Percentiles rank a stretch among this genome's conserved stretches.
These are phyloP conservation scores for Liparis tanakae DNA, from an alignment of 2,797 vertebrate genomes.

Conservation along the genomic window DNA sequence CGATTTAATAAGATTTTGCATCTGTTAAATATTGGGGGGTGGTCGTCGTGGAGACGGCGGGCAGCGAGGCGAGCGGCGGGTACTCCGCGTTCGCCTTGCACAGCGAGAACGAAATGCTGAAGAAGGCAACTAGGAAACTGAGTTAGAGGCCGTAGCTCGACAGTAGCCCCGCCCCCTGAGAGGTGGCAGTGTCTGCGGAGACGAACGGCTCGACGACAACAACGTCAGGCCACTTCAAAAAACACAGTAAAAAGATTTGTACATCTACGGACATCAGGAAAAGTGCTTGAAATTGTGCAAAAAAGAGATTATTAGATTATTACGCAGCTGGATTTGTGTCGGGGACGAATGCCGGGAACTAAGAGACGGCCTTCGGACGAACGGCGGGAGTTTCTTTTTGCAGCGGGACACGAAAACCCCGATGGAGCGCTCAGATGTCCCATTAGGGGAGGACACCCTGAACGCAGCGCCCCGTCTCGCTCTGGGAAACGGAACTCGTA, in stretches of 20 bases:
- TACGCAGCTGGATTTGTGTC: constrained; percentile 36
- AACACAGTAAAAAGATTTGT: constrained; percentile 43
- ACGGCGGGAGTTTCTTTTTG: constrained; percentile 21
- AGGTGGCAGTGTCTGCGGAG: constrained; percentile 69
- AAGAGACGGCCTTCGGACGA: constrained; percentile 40
- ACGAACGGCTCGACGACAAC: constrained; percentile 47
- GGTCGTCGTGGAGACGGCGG: constrained; percentile 41
- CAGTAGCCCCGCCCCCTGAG: constrained; percentile 31
- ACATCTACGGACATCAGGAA: constrained; percentile 70
- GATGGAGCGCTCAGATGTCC: not conserved
- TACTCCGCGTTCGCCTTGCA: constrained; percentile 23
- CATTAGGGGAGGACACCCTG: not conserved
- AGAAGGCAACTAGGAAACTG: constrained; percentile 79
- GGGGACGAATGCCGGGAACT: constrained; percentile 35
- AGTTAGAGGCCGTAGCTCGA: constrained; percentile 56
- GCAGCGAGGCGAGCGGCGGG: constrained; percentile 34
- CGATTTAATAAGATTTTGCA: not conserved
- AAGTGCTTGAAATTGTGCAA: constrained; percentile 85
- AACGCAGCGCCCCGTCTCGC: not conserved
- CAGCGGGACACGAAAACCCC: constrained; percentile 14
- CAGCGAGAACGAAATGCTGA: constrained; percentile 62
- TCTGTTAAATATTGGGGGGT: constrained; percentile 7
- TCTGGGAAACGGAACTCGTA: constrained; percentile 5
- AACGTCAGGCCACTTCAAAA: constrained; percentile 62
- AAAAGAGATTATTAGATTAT: constrained; percentile 43